Conservation (phyloP, 2,113 vertebrate genomes). For the Tachycineta bicolor region DNA sequence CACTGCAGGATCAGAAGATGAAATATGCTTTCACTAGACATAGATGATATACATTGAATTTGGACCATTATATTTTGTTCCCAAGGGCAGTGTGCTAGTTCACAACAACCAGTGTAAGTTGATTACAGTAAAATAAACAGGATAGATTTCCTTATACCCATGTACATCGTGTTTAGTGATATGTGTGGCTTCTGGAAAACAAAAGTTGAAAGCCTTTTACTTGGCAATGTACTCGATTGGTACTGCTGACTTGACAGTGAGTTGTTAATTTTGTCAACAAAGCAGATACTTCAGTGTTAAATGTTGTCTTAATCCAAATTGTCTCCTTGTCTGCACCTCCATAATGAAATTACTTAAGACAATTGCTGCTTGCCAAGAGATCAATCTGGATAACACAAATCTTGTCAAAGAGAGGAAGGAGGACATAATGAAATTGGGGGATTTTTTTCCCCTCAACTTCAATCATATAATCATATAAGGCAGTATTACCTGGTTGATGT, state of each 20-base stretch:
- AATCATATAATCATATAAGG: background rate
- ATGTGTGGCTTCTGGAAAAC: background rate
- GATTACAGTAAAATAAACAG: background rate
- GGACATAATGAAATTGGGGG: background rate
- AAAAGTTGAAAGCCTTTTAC: background rate
- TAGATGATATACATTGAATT: background rate
- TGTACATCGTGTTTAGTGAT: background rate
- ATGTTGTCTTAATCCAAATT: background rate
- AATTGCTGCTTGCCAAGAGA: background rate
- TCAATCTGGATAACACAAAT: background rate
- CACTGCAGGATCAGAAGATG: background rate
- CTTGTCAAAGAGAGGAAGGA: background rate
- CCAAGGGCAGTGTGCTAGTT: background rate
- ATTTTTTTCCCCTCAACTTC: background rate
- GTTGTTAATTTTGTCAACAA: constrained; percentile 8
- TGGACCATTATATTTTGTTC: background rate
- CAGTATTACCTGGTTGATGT: background rate
- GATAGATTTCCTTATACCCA: background rate
- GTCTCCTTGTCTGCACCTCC: background rate
- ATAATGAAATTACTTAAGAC: constrained; percentile 9
- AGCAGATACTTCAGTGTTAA: background rate
- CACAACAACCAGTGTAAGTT: background rate
- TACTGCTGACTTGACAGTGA: background rate
- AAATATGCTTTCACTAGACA: background rate
- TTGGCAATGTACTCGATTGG: background rate